Evolutionary conservation across 2,113 vertebrate species (phyloP).

Genomic region (Callorhinus ursinus): DNA sequence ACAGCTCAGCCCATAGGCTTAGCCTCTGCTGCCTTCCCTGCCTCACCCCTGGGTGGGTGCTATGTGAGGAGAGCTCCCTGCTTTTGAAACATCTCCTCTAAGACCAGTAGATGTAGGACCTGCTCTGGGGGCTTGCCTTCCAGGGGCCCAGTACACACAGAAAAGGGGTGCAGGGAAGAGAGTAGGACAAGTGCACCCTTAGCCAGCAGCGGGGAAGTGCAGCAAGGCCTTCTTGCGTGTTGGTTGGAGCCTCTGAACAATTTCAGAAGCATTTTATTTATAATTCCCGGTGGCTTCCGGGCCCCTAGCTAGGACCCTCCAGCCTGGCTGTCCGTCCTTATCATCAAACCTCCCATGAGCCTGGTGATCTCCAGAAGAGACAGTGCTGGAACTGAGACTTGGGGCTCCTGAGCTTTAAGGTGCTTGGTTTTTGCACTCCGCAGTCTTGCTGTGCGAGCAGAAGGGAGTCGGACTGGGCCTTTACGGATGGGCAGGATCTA

Average conservation of each 20-base stretch:
- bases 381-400: background rate
- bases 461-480: background rate
- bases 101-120: background rate
- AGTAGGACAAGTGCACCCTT: no score
- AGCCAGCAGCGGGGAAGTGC: rapidly evolving
- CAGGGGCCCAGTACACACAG: background rate
- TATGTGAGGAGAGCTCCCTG: background rate
- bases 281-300: background rate
- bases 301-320: background rate
- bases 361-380: background rate
- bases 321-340: background rate
- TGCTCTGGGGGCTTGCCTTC: background rate
- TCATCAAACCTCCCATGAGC: rapidly evolving
- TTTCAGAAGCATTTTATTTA: background rate
- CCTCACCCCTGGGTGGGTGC: no score
- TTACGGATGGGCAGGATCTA: background rate
- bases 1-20: background rate
- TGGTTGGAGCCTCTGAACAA: background rate
- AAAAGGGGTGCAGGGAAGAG: background rate
- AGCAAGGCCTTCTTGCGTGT: background rate
- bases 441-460: background rate
- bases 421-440: background rate
- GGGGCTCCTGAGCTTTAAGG: background rate
- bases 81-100: background rate
- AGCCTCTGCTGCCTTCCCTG: background rate